Evolutionary conservation across 2,888 invertebrate species (phyloP).

Genomic region (Lymantria dispar): DNA sequence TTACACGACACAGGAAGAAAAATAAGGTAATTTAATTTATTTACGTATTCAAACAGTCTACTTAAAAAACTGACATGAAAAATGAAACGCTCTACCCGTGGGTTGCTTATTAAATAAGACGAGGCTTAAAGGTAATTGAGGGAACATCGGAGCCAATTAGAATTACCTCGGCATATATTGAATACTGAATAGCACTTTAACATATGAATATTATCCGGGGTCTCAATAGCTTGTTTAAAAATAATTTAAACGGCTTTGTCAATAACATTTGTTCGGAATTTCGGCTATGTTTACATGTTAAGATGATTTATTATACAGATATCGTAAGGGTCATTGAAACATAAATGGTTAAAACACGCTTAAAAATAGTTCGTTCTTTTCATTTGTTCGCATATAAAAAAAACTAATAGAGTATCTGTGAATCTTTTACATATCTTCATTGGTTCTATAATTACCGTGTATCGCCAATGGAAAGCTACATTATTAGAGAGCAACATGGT

Average conservation of each 20-base stretch:
- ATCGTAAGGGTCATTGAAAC: no score
- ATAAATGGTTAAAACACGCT: no score
- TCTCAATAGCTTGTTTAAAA: background rate
- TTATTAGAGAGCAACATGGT: no score
- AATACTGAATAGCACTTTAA: constrained; percentile 12
- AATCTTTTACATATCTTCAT: no score
- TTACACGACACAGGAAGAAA: constrained; percentile 18
- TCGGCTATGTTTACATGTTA: no score
- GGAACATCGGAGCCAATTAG: constrained; percentile 26
- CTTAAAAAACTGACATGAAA: constrained; percentile 21
- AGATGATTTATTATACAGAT: no score
- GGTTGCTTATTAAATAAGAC: constrained; percentile 23
- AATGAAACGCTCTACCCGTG: constrained; percentile 19
- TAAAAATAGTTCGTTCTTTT: no score
- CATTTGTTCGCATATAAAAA: no score
- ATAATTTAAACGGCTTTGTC: background rate
- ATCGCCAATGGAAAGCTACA: no score
- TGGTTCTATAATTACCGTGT: no score
- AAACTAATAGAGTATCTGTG: no score
- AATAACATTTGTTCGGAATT: background rate
- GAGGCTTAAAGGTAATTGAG: constrained; percentile 8
- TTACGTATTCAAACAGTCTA: constrained; percentile 7
- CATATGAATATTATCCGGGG: background rate
- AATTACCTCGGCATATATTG: constrained; percentile 18
- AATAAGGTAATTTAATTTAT: constrained; percentile 30